Conservation (phyloP, 2,113 vertebrate species). For the Asarcornis scutulata region DNA sequence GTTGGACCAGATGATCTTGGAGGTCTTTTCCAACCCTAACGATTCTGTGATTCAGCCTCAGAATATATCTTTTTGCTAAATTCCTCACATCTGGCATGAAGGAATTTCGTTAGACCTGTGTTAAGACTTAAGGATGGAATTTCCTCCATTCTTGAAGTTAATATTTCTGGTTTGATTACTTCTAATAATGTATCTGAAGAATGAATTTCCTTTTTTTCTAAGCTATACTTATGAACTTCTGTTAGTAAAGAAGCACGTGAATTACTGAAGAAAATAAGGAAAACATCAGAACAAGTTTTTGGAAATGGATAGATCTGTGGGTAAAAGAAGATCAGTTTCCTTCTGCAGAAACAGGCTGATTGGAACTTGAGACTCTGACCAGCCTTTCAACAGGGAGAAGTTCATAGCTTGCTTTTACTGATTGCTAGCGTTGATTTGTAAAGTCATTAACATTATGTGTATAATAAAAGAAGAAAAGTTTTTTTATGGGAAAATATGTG, state of each 20-base stretch:
- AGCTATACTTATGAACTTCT: not conserved
- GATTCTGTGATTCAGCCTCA: not conserved
- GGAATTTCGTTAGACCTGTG: not conserved
- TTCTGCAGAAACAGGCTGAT: not conserved
- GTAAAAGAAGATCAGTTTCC: not conserved
- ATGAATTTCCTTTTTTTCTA: not conserved
- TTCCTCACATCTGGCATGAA: conserved; percentile 7
- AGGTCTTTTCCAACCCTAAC: too few relatives aligned
- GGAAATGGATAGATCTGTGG: not conserved
- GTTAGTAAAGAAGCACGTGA: conserved; percentile 2
- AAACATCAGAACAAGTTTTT: not conserved
- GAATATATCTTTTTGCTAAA: not conserved
- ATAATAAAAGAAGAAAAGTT: not conserved
- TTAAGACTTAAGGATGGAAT: not conserved
- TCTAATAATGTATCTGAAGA: not conserved
- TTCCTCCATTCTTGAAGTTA: not conserved
- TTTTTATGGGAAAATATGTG: not conserved
- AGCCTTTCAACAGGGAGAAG: not conserved
- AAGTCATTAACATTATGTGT: not conserved
- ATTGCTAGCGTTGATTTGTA: not conserved
- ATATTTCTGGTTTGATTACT: not conserved
- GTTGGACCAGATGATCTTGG: too few relatives aligned
- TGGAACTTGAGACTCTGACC: not conserved
- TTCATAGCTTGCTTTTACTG: not conserved
- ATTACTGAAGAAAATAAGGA: not conserved